phyloP scores from a whole-genome alignment of 1,140 invertebrate genomes.

The Diabrotica virgifera region DNA sequence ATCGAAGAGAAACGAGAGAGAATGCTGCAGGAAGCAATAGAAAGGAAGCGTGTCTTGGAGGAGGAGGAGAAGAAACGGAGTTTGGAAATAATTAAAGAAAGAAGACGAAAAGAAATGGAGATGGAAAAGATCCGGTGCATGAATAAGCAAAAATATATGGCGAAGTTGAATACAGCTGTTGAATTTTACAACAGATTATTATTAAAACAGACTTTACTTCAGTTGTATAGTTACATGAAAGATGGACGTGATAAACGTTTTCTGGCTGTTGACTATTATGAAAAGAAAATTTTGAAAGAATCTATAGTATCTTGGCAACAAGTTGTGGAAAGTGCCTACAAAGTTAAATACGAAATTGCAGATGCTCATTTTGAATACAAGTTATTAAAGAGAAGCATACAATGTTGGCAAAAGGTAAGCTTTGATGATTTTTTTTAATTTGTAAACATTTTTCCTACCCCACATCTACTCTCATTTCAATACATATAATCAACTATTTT shows the following conservation, averaged over 20 bases:
- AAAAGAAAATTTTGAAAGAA: constrained; percentile 51
- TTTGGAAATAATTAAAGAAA: constrained; percentile 57
- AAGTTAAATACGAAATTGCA: constrained; percentile 31
- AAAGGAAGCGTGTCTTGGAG: constrained; percentile 52
- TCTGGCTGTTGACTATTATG: constrained; percentile 37
- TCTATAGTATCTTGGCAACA: constrained; percentile 48
- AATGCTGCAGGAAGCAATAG: constrained; percentile 52
- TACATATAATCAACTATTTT: too few species aligned
- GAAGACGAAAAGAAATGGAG: constrained; percentile 58
- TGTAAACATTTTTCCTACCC: not conserved
- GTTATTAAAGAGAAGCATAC: constrained; percentile 37
- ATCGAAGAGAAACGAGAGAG: constrained; percentile 59
- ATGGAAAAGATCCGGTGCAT: constrained; percentile 54
- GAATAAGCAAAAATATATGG: constrained; percentile 52
- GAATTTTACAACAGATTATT: constrained; percentile 57
- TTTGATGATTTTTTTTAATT: not conserved
- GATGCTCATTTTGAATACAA: constrained; percentile 32
- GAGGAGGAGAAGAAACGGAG: constrained; percentile 59
- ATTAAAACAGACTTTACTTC: constrained; percentile 52
- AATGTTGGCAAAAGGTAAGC: constrained; percentile 26
- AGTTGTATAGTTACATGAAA: constrained; percentile 50
- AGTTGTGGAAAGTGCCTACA: constrained; percentile 46
- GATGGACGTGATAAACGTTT: constrained; percentile 50
- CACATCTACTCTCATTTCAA: too few species aligned
- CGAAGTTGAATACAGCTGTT: constrained; percentile 55